Percentiles rank a stretch among this genome's conserved stretches.
phyloP scores from a whole-genome alignment of 1,140 invertebrate species.

The Eulimnadia texana region DNA sequence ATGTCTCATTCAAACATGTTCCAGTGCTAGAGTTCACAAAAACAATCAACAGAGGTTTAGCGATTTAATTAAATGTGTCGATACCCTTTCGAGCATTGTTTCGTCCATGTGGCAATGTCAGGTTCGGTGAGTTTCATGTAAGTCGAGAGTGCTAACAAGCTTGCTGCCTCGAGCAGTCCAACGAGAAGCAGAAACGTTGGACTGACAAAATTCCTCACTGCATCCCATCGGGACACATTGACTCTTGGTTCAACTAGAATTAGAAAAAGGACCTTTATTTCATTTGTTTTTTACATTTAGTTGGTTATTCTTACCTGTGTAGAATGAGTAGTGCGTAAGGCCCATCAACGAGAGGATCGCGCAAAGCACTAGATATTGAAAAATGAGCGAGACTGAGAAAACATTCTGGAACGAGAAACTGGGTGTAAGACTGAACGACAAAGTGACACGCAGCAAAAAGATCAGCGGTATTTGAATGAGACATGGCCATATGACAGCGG shows the following conservation, averaged over 20 bases:
- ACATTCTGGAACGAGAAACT: no score
- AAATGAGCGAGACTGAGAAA: no score
- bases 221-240: neutral
- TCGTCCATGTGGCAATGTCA: neutral
- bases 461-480: no score
- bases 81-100: neutral
- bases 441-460: no score
- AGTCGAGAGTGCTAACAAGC: neutral
- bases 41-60: neutral
- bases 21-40: neutral
- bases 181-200: constrained; percentile 3
- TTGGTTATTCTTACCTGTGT: no score
- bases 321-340: no score
- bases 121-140: neutral
- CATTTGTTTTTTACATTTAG: no score
- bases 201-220: neutral
- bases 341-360: no score
- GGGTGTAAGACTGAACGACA: no score
- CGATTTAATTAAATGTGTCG: neutral
- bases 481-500: no score
- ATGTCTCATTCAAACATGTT: neutral
- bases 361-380: no score
- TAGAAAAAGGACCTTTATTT: no score
- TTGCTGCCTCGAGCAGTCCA: neutral
- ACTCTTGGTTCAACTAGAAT: constrained; percentile 4